A percentile compares a stretch with the other conserved stretches of the same genome.
Conservation (phyloP, 2,113 vertebrate genomes). For the Anhinga rufa region DNA sequence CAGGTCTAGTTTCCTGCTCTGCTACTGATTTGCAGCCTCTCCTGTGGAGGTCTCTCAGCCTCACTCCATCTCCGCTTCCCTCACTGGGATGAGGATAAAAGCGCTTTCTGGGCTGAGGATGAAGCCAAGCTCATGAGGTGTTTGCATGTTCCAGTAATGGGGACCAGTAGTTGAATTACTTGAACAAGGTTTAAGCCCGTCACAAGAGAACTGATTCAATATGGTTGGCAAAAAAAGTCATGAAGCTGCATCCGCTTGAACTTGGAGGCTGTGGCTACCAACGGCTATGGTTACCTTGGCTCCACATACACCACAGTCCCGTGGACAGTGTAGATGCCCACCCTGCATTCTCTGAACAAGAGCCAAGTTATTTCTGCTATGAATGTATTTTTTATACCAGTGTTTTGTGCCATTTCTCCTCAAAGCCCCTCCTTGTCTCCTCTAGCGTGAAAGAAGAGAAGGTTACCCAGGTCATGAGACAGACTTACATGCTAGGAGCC, state of each 20-base stretch:
- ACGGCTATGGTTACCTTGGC: not conserved
- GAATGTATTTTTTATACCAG: not conserved
- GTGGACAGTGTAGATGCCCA: not conserved
- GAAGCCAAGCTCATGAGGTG: not conserved
- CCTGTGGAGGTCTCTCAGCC: not conserved
- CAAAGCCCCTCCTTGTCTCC: not conserved
- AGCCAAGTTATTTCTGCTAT: constrained; percentile 70
- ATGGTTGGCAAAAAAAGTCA: not conserved
- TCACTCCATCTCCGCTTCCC: not conserved
- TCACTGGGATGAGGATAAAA: not conserved
- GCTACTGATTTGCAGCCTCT: not conserved
- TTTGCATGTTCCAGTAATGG: not conserved
- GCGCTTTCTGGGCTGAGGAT: not conserved
- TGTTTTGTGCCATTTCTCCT: not conserved
- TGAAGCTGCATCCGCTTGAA: not conserved
- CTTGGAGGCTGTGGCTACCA: not conserved
- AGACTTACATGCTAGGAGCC: rapidly evolving
- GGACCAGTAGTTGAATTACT: not conserved
- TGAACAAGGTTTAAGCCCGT: not conserved
- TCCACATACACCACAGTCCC: not conserved
- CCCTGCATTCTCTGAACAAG: constrained; percentile 68
- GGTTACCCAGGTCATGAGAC: not conserved
- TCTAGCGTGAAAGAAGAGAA: not conserved
- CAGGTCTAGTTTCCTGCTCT: not conserved
- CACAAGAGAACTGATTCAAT: not conserved